Conservation (phyloP, 1,140 invertebrate species). For the Bilobella aurantiaca region DNA sequence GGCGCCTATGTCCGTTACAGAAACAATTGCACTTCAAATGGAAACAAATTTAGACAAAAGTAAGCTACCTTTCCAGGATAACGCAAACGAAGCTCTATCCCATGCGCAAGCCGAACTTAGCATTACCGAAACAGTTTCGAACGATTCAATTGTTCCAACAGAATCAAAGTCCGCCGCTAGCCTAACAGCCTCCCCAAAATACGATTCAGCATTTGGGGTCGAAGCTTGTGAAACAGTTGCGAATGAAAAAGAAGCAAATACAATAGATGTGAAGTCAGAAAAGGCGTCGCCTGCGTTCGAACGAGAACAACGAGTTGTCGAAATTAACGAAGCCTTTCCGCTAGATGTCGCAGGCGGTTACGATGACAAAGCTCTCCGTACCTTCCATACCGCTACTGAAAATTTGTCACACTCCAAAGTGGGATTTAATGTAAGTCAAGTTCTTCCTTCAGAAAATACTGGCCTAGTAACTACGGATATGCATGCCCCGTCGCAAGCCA, state of each 20-base stretch:
- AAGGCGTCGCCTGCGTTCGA: neutral
- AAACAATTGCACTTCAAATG: neutral
- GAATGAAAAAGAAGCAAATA: neutral
- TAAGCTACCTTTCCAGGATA: neutral
- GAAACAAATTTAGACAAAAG: neutral
- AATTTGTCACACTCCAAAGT: too few relatives aligned
- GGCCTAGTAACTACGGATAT: neutral
- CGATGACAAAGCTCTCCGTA: too few relatives aligned
- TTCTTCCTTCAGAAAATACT: too few relatives aligned
- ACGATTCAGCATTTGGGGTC: neutral
- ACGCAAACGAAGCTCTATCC: neutral
- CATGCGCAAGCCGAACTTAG: neutral
- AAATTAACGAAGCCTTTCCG: neutral
- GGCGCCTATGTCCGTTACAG: neutral
- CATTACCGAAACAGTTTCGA: neutral
- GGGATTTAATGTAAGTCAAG: too few relatives aligned
- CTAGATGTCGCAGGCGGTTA: neutral
- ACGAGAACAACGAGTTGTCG: neutral
- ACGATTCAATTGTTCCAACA: neutral
- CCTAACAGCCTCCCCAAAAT: neutral
- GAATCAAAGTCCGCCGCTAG: neutral
- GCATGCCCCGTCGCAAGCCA: neutral
- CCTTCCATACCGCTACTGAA: too few relatives aligned
- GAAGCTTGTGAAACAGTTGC: neutral
- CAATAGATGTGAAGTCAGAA: neutral